phyloP scores from a whole-genome alignment of 92 coral and sea anemone species.

The Palythoa caribaeorum region DNA sequence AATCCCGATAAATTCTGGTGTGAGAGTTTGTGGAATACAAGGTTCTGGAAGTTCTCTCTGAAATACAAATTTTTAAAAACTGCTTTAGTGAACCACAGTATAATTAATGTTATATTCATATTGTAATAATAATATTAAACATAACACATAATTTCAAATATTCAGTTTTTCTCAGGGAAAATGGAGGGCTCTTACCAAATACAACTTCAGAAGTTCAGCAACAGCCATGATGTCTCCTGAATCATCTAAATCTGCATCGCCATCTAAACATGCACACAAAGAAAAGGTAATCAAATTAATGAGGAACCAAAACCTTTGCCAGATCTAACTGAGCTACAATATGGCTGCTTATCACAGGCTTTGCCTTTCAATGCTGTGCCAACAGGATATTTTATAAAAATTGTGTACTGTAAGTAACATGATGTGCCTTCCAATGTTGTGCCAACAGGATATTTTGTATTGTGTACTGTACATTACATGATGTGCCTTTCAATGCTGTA shows the following conservation, averaged over 20 bases:
- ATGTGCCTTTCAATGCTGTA: no score
- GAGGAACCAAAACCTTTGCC: not conserved
- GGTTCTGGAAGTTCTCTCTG: conserved; percentile 99
- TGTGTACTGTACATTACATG: no score
- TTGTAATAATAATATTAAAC: not conserved
- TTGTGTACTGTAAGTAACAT: no score
- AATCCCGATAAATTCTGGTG: conserved; percentile 82
- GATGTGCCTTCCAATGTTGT: no score
- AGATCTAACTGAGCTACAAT: no score
- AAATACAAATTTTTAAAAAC: not conserved
- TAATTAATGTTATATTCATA: no score
- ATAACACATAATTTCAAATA: no score
- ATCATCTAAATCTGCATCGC: conserved; percentile 91
- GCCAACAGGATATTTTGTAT: no score
- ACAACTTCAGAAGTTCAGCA: conserved; percentile 93
- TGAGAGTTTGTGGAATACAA: conserved; percentile 82
- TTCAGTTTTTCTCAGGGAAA: not conserved
- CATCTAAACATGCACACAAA: conserved; percentile 54
- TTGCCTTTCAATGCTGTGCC: no score
- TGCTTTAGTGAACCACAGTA: not conserved
- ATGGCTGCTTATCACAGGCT: no score
- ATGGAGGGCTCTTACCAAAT: conserved; percentile 71
- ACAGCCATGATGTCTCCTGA: conserved; percentile 94
- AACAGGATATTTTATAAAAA: no score
- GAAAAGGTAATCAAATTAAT: no score